A percentile compares a stretch with the other conserved stretches of the same genome.
Evolutionary conservation across 2,797 vertebrate genomes (phyloP).

Genomic region (Threskiornis aethiopicus): DNA sequence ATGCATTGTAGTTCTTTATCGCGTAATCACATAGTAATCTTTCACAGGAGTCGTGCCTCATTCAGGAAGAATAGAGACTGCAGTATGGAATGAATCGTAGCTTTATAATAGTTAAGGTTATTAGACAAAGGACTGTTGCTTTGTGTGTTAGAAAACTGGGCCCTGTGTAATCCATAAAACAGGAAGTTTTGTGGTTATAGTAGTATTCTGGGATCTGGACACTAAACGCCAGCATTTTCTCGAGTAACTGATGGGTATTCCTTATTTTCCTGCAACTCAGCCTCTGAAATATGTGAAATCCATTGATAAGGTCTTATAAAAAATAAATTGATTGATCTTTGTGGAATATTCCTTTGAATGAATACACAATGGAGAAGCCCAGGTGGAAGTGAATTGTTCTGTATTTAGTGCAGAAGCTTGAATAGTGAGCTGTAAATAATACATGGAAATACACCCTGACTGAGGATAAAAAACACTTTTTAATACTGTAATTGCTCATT

Average conservation of each 20-base stretch:
- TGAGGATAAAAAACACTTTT: neutral
- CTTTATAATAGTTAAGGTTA: neutral
- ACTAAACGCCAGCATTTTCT: neutral
- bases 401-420: neutral
- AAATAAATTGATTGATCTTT: neutral
- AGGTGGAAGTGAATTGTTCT: neutral
- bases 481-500: neutral
- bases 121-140: neutral
- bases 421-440: neutral
- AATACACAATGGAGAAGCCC: neutral
- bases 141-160: neutral
- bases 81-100: neutral
- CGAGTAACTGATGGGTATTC: neutral
- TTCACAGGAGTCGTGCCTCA: neutral
- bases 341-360: neutral
- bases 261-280: neutral
- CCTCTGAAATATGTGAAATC: neutral
- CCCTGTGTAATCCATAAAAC: neutral
- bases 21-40: neutral
- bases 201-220: neutral
- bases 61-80: neutral
- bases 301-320: neutral
- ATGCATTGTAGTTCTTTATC: neutral
- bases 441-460: neutral
- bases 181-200: neutral